A percentile compares a stretch with the other conserved stretches of the same genome.
phyloP scores from a whole-genome alignment of 2,797 vertebrate species.

The Molossus alvarezi region DNA sequence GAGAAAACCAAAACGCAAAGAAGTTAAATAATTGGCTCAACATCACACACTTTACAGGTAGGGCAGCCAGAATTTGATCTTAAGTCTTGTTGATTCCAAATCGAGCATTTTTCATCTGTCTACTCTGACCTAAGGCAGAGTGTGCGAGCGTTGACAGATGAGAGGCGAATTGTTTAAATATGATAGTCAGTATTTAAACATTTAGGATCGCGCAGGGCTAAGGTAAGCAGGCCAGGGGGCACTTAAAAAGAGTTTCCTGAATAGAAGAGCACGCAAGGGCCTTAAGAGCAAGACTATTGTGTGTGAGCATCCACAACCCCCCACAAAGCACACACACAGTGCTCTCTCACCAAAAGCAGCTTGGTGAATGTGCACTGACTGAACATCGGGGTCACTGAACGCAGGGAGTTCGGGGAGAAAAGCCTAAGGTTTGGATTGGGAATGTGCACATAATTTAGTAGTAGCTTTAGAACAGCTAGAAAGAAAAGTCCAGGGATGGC shows the following conservation, averaged over 20 bases:
- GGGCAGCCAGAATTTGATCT: not conserved
- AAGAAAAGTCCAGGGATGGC: not conserved
- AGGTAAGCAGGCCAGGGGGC: not conserved
- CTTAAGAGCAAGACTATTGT: not conserved
- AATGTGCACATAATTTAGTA: not conserved
- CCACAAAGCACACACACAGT: not conserved
- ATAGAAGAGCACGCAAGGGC: not conserved
- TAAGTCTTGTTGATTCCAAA: not conserved
- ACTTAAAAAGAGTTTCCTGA: not conserved
- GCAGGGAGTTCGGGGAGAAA: not conserved
- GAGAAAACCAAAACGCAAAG: not conserved
- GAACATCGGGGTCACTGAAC: not conserved
- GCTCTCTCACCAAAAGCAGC: not conserved
- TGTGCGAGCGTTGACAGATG: not conserved
- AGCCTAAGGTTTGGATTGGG: not conserved
- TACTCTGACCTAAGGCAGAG: not conserved
- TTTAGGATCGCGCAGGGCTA: not conserved
- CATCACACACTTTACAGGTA: not conserved
- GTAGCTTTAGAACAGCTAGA: not conserved
- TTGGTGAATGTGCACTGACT: not conserved
- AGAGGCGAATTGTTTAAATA: not conserved
- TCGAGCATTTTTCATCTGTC: not conserved
- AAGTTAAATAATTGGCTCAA: slow-evolving; percentile 24
- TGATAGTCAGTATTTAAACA: not conserved
- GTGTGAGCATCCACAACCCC: not conserved